Base-by-base conservation (phyloP, 2,888 invertebrate species). In the Eupelmus urozonus region DNA sequence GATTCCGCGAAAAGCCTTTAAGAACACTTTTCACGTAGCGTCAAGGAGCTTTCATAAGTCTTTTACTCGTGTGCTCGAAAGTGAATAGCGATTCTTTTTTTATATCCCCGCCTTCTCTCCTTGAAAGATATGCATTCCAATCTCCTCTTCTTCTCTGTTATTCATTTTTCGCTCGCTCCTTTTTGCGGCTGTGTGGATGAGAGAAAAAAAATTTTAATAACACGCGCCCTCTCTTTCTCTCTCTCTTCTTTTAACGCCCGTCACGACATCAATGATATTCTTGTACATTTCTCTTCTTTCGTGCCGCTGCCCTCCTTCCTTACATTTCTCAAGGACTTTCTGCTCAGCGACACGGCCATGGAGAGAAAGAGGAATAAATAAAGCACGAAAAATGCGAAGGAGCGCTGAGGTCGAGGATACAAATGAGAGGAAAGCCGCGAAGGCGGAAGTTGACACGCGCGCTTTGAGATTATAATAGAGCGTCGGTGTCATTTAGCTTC, bases 11-110 rank as follows among this genome's bases (percentile, higher is more conserved):
- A 70, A 63, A 76, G 63, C 70, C 76, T 70, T 76, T 57, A 76
- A 76, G 76, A 70, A 59, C 51, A 67, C 67, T 69, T 42, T 75
- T 63, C 29, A 25, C 65, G 49, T 77, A 29, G 77, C 72, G n/a
- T 66, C 49, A 70, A 73, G 76, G 67, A 73, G 78, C 76, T 78
- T 79, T 77, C 70, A 75, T 60, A 73, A 76, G 76, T 76, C 75
- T 74, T 78, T 71, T 73, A 76, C 74, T 59, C 62, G 70, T 66
- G 53, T 51, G 66, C 45, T 55, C 29, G 63, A 70, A 63, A 70
- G 70, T 70, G 76, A 76, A 76, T 76, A 55, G 70, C 63, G 63
- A 69, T 63, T 63, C 60, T 40, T 74, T 69, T 40, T 42, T 40
- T 29, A 1, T 45, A 45, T 45, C 13, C 34, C 1, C 9, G 5